phyloP scores from a whole-genome alignment of 2,888 invertebrate genomes.

The Troglohyphantes excavatus region DNA sequence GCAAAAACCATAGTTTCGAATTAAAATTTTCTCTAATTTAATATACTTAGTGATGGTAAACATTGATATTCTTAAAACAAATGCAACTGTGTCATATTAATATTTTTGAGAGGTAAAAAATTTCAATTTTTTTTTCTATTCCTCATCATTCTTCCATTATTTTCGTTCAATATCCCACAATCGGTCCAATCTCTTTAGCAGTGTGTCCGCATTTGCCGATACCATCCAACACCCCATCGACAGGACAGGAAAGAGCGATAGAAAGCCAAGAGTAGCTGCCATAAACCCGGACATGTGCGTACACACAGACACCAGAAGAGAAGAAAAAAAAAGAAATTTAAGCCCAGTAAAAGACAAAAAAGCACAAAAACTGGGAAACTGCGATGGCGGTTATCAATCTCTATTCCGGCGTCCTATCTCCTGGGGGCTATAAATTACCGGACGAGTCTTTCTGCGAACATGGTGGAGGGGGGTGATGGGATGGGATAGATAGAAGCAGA shows the following conservation, averaged over 20 bases:
- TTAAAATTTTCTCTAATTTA: too few relatives aligned
- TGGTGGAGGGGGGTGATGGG: constrained; percentile 32
- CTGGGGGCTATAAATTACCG: constrained; percentile 77
- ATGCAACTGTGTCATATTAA: too few relatives aligned
- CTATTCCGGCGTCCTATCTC: constrained; percentile 76
- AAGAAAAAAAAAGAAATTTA: constrained; percentile 49
- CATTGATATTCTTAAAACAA: too few relatives aligned
- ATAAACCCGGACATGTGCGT: neutral
- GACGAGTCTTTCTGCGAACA: constrained; percentile 61
- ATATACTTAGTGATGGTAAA: too few relatives aligned
- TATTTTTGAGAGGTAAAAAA: too few relatives aligned
- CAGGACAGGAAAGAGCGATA: constrained; percentile 37
- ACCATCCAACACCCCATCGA: neutral
- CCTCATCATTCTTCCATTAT: neutral
- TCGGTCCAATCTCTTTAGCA: neutral
- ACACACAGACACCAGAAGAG: constrained; percentile 39
- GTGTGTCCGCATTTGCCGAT: neutral
- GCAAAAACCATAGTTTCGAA: too few relatives aligned
- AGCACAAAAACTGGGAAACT: constrained; percentile 64
- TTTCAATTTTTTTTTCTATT: neutral
- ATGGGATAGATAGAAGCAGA: constrained; percentile 40
- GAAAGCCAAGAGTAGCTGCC: constrained; percentile 51
- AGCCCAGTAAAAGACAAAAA: constrained; percentile 47
- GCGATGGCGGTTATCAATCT: constrained; percentile 77
- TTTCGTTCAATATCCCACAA: neutral